phyloP scores from a whole-genome alignment of 2,888 invertebrate genomes.

The Agrypnus murinus region DNA sequence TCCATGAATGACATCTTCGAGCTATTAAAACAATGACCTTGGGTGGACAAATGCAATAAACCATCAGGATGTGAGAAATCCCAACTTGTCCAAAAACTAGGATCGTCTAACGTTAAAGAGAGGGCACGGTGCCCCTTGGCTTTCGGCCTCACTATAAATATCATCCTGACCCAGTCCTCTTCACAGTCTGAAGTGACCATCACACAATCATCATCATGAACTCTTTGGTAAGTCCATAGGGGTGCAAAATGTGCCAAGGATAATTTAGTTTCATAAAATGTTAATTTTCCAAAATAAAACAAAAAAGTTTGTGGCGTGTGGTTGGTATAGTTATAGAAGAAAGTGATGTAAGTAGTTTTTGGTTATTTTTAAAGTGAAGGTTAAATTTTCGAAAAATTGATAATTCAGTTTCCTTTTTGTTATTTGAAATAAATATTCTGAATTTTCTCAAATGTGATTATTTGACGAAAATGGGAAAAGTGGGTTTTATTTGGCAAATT shows the following conservation, averaged over 20 bases:
- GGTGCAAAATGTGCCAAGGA: not conserved
- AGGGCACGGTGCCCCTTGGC: slow-evolving; percentile 49
- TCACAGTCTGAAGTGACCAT: slow-evolving; percentile 49
- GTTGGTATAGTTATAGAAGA: too few species aligned
- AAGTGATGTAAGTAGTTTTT: too few species aligned
- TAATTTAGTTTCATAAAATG: not conserved
- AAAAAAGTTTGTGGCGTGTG: too few species aligned
- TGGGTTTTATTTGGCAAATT: too few species aligned
- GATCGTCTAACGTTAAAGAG: slow-evolving; percentile 43
- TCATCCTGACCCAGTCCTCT: slow-evolving; percentile 32
- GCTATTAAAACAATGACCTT: slow-evolving; percentile 43
- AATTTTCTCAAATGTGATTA: too few species aligned
- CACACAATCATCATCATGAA: slow-evolving; percentile 39
- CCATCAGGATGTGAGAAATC: slow-evolving; percentile 44
- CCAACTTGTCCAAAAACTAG: slow-evolving; percentile 47
- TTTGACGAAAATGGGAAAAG: too few species aligned
- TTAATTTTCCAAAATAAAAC: not conserved
- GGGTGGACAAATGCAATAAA: slow-evolving; percentile 43
- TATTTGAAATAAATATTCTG: too few species aligned
- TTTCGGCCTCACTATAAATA: slow-evolving; percentile 49
- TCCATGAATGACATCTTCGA: slow-evolving; percentile 29
- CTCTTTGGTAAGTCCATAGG: slow-evolving; percentile 45
- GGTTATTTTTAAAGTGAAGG: too few species aligned
- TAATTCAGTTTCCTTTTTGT: too few species aligned
- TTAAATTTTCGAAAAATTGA: too few species aligned